A percentile compares a stretch with the other conserved stretches of the same genome.
Evolutionary conservation across 2,113 vertebrate species (phyloP).

Genomic region (Crotalus horridus): DNA sequence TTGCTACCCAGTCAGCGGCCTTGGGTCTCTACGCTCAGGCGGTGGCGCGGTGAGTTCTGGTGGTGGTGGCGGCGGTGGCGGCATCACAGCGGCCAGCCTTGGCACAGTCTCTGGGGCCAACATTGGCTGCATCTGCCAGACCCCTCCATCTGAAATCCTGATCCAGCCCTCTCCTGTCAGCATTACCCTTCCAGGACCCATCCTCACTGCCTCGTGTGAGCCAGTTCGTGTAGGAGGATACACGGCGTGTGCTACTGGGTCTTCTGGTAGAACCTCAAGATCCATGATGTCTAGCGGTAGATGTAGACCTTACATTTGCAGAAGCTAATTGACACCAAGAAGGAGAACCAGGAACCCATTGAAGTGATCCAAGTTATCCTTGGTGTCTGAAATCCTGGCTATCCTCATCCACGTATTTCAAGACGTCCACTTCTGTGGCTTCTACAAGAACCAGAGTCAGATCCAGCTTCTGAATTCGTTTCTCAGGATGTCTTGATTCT

Average conservation of each 20-base stretch:
- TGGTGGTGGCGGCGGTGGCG: background rate
- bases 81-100: background rate
- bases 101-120: background rate
- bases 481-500: background rate
- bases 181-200: background rate
- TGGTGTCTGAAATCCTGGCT: background rate
- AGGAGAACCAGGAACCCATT: background rate
- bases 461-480: background rate
- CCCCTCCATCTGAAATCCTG: accelerated
- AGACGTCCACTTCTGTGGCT: background rate
- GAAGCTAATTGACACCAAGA: background rate
- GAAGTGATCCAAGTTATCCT: background rate
- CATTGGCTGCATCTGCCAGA: background rate
- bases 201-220: background rate
- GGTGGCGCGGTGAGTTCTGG: background rate
- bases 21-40: background rate
- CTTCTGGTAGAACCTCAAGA: background rate
- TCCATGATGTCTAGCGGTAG: background rate
- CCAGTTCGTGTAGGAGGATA: background rate
- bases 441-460: background rate
- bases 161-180: background rate
- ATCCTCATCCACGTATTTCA: background rate
- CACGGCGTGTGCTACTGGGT: background rate
- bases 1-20: background rate
- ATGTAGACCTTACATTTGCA: background rate